Evolutionary conservation across 2,797 vertebrate genomes (phyloP).

Genomic region (Geotria australis): DNA sequence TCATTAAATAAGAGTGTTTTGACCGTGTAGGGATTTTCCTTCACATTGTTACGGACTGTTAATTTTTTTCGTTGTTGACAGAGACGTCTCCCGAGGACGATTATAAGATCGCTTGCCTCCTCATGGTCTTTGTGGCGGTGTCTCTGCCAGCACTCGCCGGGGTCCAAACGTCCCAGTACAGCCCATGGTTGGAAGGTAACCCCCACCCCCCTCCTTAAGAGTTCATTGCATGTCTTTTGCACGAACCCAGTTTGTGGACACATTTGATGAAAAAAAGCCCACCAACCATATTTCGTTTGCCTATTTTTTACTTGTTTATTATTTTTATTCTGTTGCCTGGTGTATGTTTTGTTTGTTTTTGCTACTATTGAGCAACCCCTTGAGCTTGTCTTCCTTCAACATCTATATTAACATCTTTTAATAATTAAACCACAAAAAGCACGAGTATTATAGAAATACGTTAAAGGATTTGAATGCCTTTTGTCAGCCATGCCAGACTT

Average conservation of each 20-base stretch:
- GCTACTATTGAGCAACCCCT: too few relatives aligned
- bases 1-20: too few relatives aligned
- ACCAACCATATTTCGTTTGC: conserved; percentile 1
- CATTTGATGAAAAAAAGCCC: conserved; percentile 1
- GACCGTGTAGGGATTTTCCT: too few relatives aligned
- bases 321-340: conserved; percentile 1
- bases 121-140: conserved; percentile 96
- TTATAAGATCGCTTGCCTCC: conserved; percentile 91
- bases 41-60: too few relatives aligned
- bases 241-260: neutral
- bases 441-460: too few relatives aligned
- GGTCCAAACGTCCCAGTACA: conserved; percentile 96
- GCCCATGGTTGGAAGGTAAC: conserved; percentile 84
- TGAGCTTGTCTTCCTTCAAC: too few relatives aligned
- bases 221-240: too few relatives aligned
- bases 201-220: neutral
- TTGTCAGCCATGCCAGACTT: too few relatives aligned
- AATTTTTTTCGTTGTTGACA: conserved; percentile 7
- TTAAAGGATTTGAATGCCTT: too few relatives aligned
- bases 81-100: conserved; percentile 97
- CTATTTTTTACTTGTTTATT: conserved; percentile 2
- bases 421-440: too few relatives aligned
- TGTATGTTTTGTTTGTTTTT: conserved; percentile 1
- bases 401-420: too few relatives aligned
- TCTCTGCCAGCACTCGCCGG: conserved; percentile 78